A percentile compares a stretch with the other conserved stretches of the same genome.
phyloP scores from a whole-genome alignment of 1,140 invertebrate species.

The Drosophila persimilis region DNA sequence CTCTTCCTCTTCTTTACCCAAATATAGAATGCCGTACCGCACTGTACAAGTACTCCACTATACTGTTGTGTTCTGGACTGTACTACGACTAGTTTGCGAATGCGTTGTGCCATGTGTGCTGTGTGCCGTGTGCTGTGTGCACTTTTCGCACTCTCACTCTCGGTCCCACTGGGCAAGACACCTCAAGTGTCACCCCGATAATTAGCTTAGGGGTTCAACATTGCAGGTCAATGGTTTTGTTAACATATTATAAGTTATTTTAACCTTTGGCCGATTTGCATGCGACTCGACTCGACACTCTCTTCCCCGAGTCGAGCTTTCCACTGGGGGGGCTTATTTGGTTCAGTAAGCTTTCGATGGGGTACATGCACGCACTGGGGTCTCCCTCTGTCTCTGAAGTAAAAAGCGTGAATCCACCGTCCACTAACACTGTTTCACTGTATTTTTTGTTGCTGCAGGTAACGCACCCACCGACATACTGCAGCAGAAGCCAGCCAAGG shows the following conservation, averaged over 20 bases:
- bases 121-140: too few species aligned
- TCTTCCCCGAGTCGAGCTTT: neutral
- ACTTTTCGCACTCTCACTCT: constrained; percentile 21
- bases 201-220: constrained; percentile 77
- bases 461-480: constrained; percentile 77
- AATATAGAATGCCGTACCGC: too few species aligned
- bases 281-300: constrained; percentile 17
- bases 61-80: too few species aligned
- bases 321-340: neutral
- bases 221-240: constrained; percentile 77
- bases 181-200: constrained; percentile 56
- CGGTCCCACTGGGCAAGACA: too few species aligned
- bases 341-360: constrained; percentile 28
- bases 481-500: constrained; percentile 75
- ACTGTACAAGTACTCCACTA: too few species aligned
- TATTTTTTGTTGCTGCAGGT: constrained; percentile 37
- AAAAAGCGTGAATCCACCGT: too few species aligned
- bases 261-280: constrained; percentile 76
- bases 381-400: too few species aligned
- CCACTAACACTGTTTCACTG: too few species aligned
- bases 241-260: constrained; percentile 80
- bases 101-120: too few species aligned
- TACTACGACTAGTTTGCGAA: too few species aligned
- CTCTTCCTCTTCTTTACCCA: too few species aligned
- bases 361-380: too few species aligned